These are phyloP conservation scores for Isurus oxyrinchus DNA, from an alignment of 2,113 vertebrate genomes.

Conservation along the genomic window DNA sequence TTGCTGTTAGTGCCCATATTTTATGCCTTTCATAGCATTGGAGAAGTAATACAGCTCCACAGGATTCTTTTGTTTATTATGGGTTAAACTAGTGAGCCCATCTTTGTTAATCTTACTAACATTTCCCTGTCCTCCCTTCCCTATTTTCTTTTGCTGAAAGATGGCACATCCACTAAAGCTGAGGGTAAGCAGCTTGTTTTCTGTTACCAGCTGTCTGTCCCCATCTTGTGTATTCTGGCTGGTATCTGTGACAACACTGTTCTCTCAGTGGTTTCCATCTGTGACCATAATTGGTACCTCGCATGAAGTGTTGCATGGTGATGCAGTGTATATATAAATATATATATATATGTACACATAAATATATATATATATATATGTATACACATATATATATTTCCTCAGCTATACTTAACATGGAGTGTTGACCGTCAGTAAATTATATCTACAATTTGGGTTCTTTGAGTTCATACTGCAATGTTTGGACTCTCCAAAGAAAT, in stretches of 20 bases:
- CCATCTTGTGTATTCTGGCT: constrained; percentile 51
- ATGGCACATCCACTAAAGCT: constrained; percentile 84
- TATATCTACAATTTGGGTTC: not conserved
- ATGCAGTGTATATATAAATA: constrained; percentile 39
- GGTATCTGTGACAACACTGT: constrained; percentile 36
- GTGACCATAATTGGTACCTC: constrained; percentile 59
- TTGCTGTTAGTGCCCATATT: not conserved
- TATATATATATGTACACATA: not conserved
- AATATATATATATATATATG: not conserved
- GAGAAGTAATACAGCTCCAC: not conserved
- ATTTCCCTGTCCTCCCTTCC: constrained; percentile 72
- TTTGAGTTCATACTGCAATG: not conserved
- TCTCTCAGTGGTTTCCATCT: constrained; percentile 51
- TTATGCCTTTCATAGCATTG: not conserved
- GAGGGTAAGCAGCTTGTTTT: constrained; percentile 89
- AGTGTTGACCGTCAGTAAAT: not conserved
- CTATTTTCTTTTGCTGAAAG: constrained; percentile 81
- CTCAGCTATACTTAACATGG: constrained; percentile 10
- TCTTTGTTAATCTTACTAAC: constrained; percentile 38
- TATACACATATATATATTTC: not conserved
- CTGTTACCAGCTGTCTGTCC: constrained; percentile 59
- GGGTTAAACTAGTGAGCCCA: not conserved
- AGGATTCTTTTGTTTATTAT: constrained; percentile 13
- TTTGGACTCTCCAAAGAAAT: constrained; percentile 1
- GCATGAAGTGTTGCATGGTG: constrained; percentile 80